Evolutionary conservation across 2,113 vertebrate genomes (phyloP).

Genomic region (Macaca mulatta): DNA sequence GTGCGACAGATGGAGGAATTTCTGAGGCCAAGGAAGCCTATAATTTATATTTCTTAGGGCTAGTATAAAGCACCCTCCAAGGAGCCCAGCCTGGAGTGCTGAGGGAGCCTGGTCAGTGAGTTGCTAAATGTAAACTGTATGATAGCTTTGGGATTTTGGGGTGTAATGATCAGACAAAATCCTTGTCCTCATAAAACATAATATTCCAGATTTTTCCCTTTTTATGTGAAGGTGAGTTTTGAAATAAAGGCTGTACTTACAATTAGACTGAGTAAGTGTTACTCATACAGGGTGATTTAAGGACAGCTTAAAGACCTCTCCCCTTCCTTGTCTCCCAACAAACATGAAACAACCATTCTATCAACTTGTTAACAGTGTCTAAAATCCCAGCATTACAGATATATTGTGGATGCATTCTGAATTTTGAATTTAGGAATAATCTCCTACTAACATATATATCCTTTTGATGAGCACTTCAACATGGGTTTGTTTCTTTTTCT

Average conservation of each 20-base stretch:
- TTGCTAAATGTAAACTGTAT: not conserved
- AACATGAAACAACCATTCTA: not conserved
- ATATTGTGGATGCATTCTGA: not conserved
- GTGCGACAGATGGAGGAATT: conserved; percentile 69
- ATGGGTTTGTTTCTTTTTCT: not conserved
- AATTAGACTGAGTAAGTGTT: not conserved
- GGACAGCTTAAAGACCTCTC: not conserved
- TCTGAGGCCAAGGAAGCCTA: conserved; percentile 65
- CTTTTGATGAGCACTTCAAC: not conserved
- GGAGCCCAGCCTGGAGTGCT: not conserved
- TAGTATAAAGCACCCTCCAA: conserved; percentile 5
- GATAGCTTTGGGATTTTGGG: conserved; percentile 34
- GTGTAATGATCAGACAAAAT: not conserved
- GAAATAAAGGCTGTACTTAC: not conserved
- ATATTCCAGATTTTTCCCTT: not conserved
- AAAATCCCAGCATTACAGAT: not conserved
- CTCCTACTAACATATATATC: not conserved
- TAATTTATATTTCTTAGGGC: conserved; percentile 62
- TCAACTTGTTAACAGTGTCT: not conserved
- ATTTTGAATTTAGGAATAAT: not conserved
- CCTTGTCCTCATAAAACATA: conserved; percentile 47
- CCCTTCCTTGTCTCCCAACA: fast-evolving
- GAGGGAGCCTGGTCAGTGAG: not conserved
- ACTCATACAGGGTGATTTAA: not conserved
- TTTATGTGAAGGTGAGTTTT: not conserved